Base-by-base conservation (phyloP, 2,888 invertebrate genomes). In the Ophonus ardosiacus region DNA sequence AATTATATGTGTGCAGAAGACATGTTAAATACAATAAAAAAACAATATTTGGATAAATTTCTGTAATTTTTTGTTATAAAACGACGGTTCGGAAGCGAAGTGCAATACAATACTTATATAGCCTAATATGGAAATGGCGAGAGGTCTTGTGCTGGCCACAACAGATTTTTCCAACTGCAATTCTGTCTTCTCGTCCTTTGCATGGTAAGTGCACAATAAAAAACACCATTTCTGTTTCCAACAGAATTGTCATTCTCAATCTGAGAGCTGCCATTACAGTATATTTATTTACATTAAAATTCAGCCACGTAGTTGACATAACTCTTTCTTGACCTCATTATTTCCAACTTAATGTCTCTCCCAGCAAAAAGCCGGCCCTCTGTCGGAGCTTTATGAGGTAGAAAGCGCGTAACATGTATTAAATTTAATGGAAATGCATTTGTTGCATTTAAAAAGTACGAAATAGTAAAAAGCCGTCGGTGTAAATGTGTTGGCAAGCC, bases 391-490 rank as follows among this genome's bases (percentile, higher is more conserved):
- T 80, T 80, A 80, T 61, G 38, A 59, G 61, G 80, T 80, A 80
- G 61, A 80, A 63, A 65, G 31, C 81, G 81, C 65, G 81, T 63
- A 61, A 68, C 81, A 61, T 81, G 61, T 65, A 81, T 81, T 81
- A 81, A 65, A 81, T 81, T 63, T 81, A 81, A 81, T 65, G 81
- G 81, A 81, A 81, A 81, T 81, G 65, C 81, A 81, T 63, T 81
- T 81, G 81, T 65, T 81, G 81, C 81, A 81, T 81, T 81, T 81
- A 81, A 81, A 81, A 81, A 81, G 80, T 81, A 81, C 40, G 63
- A 81, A 81, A 81, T 81, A 81, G 61, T 81, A 61, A 61, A 81
- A 81, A 81, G 21, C 38, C 80, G 61, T 59, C 40, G 1, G 17
- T 81, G 80, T 31, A 59, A 56, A 59, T 40, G 63, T 81, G 63